Evolutionary conservation across 64 coral and sea anemone species (phyloP).

Genomic region (Montipora efflorescens): DNA sequence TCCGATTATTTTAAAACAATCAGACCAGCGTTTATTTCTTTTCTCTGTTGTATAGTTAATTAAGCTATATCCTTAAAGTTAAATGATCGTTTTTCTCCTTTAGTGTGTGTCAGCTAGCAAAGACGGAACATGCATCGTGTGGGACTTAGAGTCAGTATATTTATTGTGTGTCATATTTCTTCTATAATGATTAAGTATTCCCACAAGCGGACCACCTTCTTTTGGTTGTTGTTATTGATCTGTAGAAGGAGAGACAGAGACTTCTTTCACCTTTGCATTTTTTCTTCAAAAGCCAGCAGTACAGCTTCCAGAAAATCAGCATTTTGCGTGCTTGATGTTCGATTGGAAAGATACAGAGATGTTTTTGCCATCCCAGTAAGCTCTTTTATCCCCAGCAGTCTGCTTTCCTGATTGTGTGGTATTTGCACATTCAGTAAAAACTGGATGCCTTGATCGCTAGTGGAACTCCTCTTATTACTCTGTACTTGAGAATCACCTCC

Average conservation of each 20-base stretch:
- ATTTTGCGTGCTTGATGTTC: neutral
- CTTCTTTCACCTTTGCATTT: too few relatives aligned
- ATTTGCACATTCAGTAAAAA: neutral
- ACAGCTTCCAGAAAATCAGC: neutral
- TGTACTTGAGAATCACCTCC: neutral
- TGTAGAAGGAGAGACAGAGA: neutral
- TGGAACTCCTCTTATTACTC: neutral
- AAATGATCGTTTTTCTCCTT: conserved; percentile 7
- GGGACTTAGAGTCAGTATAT: conserved; percentile 90
- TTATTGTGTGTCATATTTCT: neutral
- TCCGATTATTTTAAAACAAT: too few relatives aligned
- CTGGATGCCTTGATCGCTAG: neutral
- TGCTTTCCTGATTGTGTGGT: neutral
- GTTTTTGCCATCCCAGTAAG: neutral
- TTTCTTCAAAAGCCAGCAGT: too few relatives aligned
- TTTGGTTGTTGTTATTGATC: too few relatives aligned
- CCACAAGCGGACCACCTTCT: too few relatives aligned
- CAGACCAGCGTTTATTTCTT: neutral
- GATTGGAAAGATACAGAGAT: neutral
- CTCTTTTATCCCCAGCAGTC: neutral
- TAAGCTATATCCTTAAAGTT: neutral
- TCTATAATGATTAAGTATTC: too few relatives aligned
- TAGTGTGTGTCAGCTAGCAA: conserved; percentile 96
- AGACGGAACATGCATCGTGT: conserved; percentile 98
- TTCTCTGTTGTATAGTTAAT: neutral